A percentile compares a stretch with the other conserved stretches of the same genome.
Evolutionary conservation across 2,888 invertebrate species (phyloP).

Genomic region (Pristionchus fissidentatus): DNA sequence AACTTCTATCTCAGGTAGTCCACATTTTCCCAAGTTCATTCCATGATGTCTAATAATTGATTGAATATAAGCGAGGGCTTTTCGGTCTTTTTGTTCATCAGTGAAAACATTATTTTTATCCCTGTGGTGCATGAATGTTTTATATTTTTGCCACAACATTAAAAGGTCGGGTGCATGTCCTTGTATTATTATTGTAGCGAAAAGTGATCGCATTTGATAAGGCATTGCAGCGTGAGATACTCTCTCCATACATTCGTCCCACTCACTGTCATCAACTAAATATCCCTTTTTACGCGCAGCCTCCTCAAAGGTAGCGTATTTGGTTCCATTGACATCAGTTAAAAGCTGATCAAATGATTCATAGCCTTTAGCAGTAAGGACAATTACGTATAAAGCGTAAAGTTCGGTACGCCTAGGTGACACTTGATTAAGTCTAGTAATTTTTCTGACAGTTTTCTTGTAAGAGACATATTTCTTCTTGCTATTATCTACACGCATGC

Average conservation of each 20-base stretch:
- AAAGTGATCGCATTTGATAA: slow-evolving; percentile 3
- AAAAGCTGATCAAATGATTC: slow-evolving; percentile 12
- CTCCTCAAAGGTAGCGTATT: not conserved
- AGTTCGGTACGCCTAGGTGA: not conserved
- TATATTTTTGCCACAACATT: slow-evolving; percentile 12
- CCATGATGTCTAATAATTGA: slow-evolving; percentile 28
- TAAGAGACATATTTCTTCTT: slow-evolving; percentile 19
- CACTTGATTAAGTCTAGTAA: not conserved
- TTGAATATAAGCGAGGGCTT: not conserved
- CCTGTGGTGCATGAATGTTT: not conserved
- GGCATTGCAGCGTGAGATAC: not conserved
- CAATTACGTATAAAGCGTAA: slow-evolving; percentile 34
- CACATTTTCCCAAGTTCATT: not conserved
- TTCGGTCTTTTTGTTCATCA: not conserved
- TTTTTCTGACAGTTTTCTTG: not conserved
- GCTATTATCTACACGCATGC: not conserved
- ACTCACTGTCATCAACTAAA: slow-evolving; percentile 29
- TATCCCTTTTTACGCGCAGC: slow-evolving; percentile 12
- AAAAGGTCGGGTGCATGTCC: not conserved
- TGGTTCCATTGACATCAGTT: not conserved
- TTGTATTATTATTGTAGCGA: slow-evolving; percentile 29
- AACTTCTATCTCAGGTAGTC: not conserved
- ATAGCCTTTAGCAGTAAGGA: not conserved
- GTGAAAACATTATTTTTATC: not conserved
- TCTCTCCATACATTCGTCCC: slow-evolving; percentile 1